Evolutionary conservation across 2,888 invertebrate species (phyloP), one percentile per base, ranked within the genome.

Genomic region (Campoplex capitator): DNA sequence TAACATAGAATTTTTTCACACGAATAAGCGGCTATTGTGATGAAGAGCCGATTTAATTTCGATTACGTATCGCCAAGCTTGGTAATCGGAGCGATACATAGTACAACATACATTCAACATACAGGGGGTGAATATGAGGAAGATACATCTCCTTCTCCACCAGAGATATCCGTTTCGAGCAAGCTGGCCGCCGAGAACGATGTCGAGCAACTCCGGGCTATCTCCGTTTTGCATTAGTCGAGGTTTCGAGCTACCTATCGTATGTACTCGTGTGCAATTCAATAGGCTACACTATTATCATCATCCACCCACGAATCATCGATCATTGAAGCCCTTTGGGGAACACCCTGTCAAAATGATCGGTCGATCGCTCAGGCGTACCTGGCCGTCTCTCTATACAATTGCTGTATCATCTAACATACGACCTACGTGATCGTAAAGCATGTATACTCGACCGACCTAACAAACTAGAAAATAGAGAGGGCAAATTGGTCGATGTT

Each of bases 311-410:
- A 90, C 89, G 89, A 90, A 91, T 92, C 93, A 92, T 93, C 93
- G 92, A 93, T 93, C 93, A 93, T 93, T 89, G 91, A 1, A 83
- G 89, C 77, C 88, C 88, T 87, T 89, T 89, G 90, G 90, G 88
- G 48, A 48, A 62, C 78, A 42, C 51, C 54, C 54, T 76, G 82
- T 84, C 82, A 83, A 70, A 79, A 87, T 79, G 84, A 83, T 83
- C 75, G 84, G 75, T 79, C 56, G 62, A 77, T 62, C 77, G 58
- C 77, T 58, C 81, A 56, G 48, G 16, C 79, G 74, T 83, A 74
- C 83, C 79, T 70, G 54, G 38, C 13, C 73, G 65, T 78, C 58
- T 54, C 65, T 3, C 54, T n/a, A 78, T 70, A 84, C 76, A 83
- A 83, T 74, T 71, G 75, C 67, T 75, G 51, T 71, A 65, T 84